Evolutionary conservation across 1,140 invertebrate genomes (phyloP).

Genomic region (Pararge aegeria): DNA sequence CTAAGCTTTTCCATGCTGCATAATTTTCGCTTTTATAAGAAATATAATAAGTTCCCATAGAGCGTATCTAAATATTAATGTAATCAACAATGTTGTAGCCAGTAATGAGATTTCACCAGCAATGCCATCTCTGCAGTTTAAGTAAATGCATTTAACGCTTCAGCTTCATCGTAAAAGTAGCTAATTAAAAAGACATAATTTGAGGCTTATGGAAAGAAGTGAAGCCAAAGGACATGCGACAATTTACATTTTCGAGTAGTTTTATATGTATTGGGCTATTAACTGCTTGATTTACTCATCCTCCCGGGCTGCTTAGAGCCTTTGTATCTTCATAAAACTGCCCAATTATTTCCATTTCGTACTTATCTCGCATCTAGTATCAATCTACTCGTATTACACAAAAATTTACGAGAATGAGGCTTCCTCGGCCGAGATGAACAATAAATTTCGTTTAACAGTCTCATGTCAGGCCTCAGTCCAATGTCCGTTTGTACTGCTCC

Average conservation of each 20-base stretch:
- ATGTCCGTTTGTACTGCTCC: conserved; percentile 43
- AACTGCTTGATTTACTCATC: conserved; percentile 11
- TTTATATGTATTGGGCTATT: conserved; percentile 9
- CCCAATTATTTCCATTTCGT: conserved; percentile 57
- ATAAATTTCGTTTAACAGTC: conserved; percentile 70
- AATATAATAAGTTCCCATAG: too few species aligned
- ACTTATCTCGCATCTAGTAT: conserved; percentile 58
- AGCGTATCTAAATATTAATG: too few species aligned
- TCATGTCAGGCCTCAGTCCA: conserved; percentile 39
- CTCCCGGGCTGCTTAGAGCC: not conserved
- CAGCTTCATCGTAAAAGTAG: not conserved
- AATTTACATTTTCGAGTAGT: conserved; percentile 11
- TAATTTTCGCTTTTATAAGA: too few species aligned
- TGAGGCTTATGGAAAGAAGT: not conserved
- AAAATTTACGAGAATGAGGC: conserved; percentile 66
- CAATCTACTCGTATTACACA: conserved; percentile 66
- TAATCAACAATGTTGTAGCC: too few species aligned
- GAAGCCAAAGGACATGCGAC: not conserved
- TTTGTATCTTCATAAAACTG: conserved; percentile 47
- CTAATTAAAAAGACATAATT: conserved; percentile 2
- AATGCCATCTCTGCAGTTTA: too few species aligned
- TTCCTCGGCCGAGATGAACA: conserved; percentile 57
- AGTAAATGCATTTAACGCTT: too few species aligned
- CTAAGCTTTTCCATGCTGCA: too few species aligned
- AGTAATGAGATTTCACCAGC: too few species aligned